phyloP scores from a whole-genome alignment of 2,888 invertebrate genomes.

The Parnassius smintheus region DNA sequence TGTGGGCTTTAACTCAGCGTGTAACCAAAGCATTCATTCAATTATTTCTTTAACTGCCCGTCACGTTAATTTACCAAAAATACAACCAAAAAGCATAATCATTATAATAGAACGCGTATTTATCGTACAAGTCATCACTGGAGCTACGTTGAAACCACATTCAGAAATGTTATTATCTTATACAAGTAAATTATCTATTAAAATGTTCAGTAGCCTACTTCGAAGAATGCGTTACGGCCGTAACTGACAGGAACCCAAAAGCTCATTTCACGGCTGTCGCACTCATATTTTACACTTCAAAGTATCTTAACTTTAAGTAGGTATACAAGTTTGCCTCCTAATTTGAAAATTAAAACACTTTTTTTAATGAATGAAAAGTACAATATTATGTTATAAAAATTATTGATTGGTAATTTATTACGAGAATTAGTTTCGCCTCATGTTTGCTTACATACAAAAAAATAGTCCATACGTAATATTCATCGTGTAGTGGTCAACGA shows the following conservation, averaged over 20 bases:
- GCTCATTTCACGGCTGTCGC: slow-evolving; percentile 72
- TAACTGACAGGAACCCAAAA: slow-evolving; percentile 53
- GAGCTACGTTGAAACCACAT: not conserved
- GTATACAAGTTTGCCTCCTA: slow-evolving; percentile 27
- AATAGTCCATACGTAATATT: too few relatives aligned
- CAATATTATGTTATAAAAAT: slow-evolving; percentile 41
- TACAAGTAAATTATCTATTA: slow-evolving; percentile 23
- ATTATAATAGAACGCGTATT: slow-evolving; percentile 7
- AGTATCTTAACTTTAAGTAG: slow-evolving; percentile 50
- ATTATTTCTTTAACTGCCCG: too few relatives aligned
- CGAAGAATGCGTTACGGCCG: slow-evolving; percentile 50
- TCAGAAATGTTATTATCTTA: slow-evolving; percentile 21
- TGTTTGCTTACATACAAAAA: slow-evolving; percentile 41
- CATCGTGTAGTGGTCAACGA: too few relatives aligned
- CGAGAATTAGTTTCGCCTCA: slow-evolving; percentile 46
- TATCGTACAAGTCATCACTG: slow-evolving; percentile 7
- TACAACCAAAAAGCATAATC: not conserved
- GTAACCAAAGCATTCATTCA: too few relatives aligned
- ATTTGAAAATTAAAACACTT: slow-evolving; percentile 45
- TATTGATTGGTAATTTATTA: slow-evolving; percentile 42
- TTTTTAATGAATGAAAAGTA: slow-evolving; percentile 44
- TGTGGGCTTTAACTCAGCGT: too few relatives aligned
- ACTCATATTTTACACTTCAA: slow-evolving; percentile 69
- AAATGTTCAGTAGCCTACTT: slow-evolving; percentile 26
- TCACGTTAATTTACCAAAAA: too few relatives aligned